These are phyloP conservation scores for Pantherophis vulpinus DNA, from an alignment of 2,797 vertebrate genomes.

Conservation along the genomic window DNA sequence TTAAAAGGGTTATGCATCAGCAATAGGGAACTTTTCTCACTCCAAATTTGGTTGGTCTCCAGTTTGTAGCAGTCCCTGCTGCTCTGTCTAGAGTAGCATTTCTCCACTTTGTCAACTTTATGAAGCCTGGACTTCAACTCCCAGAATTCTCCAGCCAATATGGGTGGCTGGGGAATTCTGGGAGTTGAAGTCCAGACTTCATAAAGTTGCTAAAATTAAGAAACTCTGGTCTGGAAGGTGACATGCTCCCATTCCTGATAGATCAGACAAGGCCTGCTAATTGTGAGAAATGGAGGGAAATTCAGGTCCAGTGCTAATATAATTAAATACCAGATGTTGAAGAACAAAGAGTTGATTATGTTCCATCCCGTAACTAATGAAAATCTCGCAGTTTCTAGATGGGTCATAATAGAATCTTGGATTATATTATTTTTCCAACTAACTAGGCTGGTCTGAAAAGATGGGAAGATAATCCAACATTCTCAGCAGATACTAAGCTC, in stretches of 20 bases:
- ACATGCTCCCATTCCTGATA: not conserved
- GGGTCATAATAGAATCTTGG: not conserved
- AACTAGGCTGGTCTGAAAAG: not conserved
- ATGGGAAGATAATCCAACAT: not conserved
- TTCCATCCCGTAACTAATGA: not conserved
- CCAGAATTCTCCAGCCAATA: not conserved
- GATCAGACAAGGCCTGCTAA: not conserved
- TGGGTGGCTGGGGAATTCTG: not conserved
- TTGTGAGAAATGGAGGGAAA: not conserved
- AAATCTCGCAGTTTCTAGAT: not conserved
- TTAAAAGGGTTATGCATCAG: not conserved
- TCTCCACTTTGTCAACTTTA: not conserved
- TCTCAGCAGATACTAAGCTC: not conserved
- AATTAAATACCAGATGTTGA: not conserved
- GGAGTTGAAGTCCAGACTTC: not conserved
- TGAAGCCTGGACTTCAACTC: not conserved
- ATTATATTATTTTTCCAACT: not conserved
- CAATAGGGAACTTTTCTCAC: not conserved
- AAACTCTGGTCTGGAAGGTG: not conserved
- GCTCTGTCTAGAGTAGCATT: not conserved
- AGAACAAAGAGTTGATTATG: not conserved
- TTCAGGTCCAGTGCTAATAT: not conserved
- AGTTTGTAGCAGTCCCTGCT: not conserved
- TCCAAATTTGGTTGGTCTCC: not conserved
- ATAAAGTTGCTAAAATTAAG: not conserved